Evolutionary conservation across 2,113 vertebrate species (phyloP), one percentile per base, ranked within the genome.

Genomic region (Polyodon spathula): DNA sequence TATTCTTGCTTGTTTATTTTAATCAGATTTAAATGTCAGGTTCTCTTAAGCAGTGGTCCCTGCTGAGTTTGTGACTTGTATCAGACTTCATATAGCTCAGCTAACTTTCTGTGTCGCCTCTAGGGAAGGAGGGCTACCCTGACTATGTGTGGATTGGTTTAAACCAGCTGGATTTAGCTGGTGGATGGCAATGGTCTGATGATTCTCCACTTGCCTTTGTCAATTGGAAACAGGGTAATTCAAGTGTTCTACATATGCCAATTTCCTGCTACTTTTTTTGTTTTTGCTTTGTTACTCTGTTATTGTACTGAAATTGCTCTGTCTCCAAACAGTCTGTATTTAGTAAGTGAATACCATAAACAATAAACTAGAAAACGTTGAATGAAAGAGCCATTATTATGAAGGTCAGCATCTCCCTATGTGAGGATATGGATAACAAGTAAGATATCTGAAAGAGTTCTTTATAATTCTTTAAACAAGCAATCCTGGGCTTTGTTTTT

Each of bases 111-210:
- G 50, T 51, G 5, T 66, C 37, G 61, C 15, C 46, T 4, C 59
- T 12, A 63, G 56, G 38, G 64, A 14, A 65, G 37, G 7, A 39
- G 41, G 75, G 16, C 27, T 69, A 92, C 43, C 83, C 93, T 0
- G 79, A 79, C 61, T 70, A 73, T 66, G 86, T 97, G 76, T 98
- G 96, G 96, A 93, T 94, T 61, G 95, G 95, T 46, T 84, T 98
- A 68, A 95, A 97, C 77, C 93, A 93, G 37, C 73, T 97, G 59
- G 93, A 94, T 4, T 58, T 75, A 60, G 76, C 87, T 70, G 87
- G 89, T 62, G 95, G 96, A 14, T 98, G 95, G 95, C 94, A 95
- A 76, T 98, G 96, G 96, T 94, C 94, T 6, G 92, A 97, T 52
- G 87, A 91, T 62, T 90, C 81, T 5, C 89, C 94, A 7, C 71